Conservation (phyloP, 2,888 invertebrate genomes). For the Phragmatobia fuliginosa region DNA sequence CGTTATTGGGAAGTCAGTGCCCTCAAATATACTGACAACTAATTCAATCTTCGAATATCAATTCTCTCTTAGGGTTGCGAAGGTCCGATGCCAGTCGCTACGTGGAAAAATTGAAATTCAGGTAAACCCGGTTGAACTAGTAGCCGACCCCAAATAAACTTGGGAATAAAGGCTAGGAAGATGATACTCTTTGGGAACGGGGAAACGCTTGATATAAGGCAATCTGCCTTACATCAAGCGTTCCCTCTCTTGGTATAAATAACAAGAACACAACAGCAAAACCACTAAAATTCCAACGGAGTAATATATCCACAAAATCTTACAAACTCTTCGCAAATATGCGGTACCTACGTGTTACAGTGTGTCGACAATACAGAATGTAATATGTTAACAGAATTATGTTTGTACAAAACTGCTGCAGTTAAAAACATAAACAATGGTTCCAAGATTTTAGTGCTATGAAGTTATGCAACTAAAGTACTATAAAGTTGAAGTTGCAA, state of each 20-base stretch:
- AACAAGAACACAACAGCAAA: constrained; percentile 6
- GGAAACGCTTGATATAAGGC: no score
- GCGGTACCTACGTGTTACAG: constrained; percentile 9
- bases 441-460: constrained; percentile 29
- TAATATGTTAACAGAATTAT: constrained; percentile 25
- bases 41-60: no score
- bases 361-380: constrained; percentile 11
- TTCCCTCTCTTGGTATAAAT: neutral
- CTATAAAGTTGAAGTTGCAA: constrained; percentile 36
- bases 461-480: constrained; percentile 22
- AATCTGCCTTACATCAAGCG: neutral
- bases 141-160: no score
- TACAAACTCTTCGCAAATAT: neutral
- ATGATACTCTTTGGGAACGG: no score
- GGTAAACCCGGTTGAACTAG: no score
- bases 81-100: no score
- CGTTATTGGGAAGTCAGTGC: no score
- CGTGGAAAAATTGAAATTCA: no score
- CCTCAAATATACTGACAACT: no score
- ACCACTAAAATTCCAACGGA: constrained; percentile 1
- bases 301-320: constrained; percentile 8
- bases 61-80: no score
- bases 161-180: no score
- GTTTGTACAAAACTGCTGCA: constrained; percentile 22
- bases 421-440: constrained; percentile 33